Base-by-base conservation (phyloP, 2,888 invertebrate species). In the Podabrus alpinus region DNA sequence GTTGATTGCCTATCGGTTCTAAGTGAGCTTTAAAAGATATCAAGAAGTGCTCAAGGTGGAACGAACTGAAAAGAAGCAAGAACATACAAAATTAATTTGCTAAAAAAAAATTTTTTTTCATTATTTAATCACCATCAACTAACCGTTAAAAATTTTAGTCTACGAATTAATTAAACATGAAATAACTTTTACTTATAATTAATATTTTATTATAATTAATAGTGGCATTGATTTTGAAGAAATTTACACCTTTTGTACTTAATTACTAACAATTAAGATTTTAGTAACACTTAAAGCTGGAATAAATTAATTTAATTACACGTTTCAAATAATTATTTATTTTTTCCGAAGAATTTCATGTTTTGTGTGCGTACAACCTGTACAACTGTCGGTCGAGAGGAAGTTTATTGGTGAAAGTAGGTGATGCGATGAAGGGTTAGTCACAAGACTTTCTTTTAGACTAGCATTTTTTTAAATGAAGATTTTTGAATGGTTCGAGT, bases 401-500 rank as follows among this genome's bases (percentile, higher is more conserved):
- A 62, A 61, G 60, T n/a, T 64, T 24, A 66, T 25, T 16, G 72
- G 75, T 72, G 75, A 75, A 75, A 75, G 75, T 75, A 75, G 75
- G 75, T 72, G 69, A 72, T 67, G 69, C 15, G 70, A 62, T 72
- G 72, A 72, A 60, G 19, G 59, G 72, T 72, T 67, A 72, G 67
- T 72, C 60, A 72, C 62, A 60, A 45, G 59, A 71, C 62, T 64
- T 64, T 64, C 62, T 64, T 64, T 45, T 64, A 64, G 21, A 68
- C 59, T n/a, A 25, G 4, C 67, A 64, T 68, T 76, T 73, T 72
- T 66, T 69, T 66, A 72, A 70, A 72, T 16, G 61, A 74, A 70
- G 24, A 68, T 29, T 60, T 69, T 29, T 67, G 66, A 70, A 66
- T 71, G 68, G 45, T 59, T 69, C 59, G 59, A 68, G 64, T 59